These are phyloP conservation scores for Rugalucina vietnamica DNA, from an alignment of 2,888 invertebrate species.

Conservation along the genomic window DNA sequence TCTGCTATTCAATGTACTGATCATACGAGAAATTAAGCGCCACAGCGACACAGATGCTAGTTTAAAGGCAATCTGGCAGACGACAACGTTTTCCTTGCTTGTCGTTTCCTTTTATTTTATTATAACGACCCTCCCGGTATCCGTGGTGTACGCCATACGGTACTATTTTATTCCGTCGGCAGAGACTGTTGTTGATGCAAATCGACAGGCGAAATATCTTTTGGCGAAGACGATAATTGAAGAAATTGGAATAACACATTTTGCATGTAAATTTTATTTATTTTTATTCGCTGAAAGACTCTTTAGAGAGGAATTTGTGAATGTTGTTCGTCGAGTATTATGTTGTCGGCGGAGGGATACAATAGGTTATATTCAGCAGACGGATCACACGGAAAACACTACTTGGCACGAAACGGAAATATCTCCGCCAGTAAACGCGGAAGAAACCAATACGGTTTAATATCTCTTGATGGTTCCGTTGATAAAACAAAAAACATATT, in stretches of 20 bases:
- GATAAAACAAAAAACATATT: too few relatives aligned
- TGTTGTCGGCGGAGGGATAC: conserved; percentile 20
- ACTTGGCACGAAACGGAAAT: conserved; percentile 53
- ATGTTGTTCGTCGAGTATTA: conserved; percentile 16
- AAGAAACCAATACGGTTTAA: conserved; percentile 48
- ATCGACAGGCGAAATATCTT: conserved; percentile 71
- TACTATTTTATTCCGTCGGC: conserved; percentile 72
- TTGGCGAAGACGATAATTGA: conserved; percentile 75
- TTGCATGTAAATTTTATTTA: conserved; percentile 83
- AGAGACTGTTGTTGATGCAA: conserved; percentile 66
- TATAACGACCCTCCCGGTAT: conserved; percentile 81
- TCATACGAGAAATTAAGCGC: conserved; percentile 78
- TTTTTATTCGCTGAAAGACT: conserved; percentile 81
- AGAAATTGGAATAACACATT: conserved; percentile 81
- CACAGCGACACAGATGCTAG: conserved; percentile 65
- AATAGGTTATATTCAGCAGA: conserved; percentile 44
- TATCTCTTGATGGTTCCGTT: too few relatives aligned
- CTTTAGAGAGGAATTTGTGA: conserved; percentile 77
- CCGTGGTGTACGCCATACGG: conserved; percentile 76
- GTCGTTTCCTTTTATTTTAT: conserved; percentile 82
- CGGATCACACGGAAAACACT: conserved; percentile 42
- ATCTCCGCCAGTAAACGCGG: conserved; percentile 19
- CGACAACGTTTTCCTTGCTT: conserved; percentile 81
- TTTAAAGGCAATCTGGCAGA: conserved; percentile 61
- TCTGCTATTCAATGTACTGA: conserved; percentile 80